These are phyloP conservation scores for Tyria jacobaeae DNA, from an alignment of 2,888 invertebrate genomes.

Conservation along the genomic window DNA sequence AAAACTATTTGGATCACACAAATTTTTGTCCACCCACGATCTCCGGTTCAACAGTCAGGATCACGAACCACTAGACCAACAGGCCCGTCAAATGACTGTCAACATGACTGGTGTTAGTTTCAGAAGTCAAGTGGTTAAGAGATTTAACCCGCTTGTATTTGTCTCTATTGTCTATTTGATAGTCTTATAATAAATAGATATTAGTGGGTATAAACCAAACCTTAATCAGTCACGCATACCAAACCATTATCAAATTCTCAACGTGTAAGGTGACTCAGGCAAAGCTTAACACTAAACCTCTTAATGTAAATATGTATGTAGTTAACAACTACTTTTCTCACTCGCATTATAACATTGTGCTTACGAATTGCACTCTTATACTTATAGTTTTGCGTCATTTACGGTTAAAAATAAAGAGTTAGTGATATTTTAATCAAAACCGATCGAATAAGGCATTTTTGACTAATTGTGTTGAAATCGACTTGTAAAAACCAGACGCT, in stretches of 20 bases:
- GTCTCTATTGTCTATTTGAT: too few relatives aligned
- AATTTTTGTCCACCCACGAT: too few relatives aligned
- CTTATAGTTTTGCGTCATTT: too few relatives aligned
- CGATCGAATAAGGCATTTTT: conserved; percentile 20
- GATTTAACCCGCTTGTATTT: background rate
- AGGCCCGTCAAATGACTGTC: background rate
- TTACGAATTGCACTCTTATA: too few relatives aligned
- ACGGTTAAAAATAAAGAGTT: too few relatives aligned
- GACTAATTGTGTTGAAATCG: conserved; percentile 48
- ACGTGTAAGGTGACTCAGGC: background rate
- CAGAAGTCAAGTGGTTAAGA: background rate
- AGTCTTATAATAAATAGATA: background rate
- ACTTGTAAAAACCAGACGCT: conserved; percentile 58
- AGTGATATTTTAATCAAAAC: conserved; percentile 10
- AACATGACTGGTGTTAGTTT: background rate
- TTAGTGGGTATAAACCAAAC: background rate
- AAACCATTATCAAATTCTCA: background rate
- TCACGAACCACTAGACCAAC: too few relatives aligned
- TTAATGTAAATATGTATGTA: conserved; percentile 2
- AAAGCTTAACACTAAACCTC: conserved; percentile 9
- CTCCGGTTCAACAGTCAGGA: too few relatives aligned
- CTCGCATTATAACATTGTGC: background rate
- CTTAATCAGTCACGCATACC: background rate
- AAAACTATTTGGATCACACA: too few relatives aligned
- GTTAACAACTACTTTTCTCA: background rate